Base-by-base conservation (phyloP, 1,140 invertebrate species). In the Cotesia chilonis region DNA sequence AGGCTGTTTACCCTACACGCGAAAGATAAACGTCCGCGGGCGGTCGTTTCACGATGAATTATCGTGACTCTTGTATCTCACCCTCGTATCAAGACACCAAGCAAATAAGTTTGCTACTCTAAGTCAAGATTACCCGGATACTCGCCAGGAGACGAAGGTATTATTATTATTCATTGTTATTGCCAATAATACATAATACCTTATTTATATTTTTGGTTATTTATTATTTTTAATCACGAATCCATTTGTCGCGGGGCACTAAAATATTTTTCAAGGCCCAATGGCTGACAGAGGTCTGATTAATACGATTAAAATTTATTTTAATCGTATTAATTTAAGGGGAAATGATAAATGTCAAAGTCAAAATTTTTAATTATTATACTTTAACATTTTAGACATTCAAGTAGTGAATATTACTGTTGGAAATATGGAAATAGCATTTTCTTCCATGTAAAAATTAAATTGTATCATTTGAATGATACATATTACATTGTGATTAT, bases 11-110 rank as follows among this genome's bases (percentile, higher is more conserved):
- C 72, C 70, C 66, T 74, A 74, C 71, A 71, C 73, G 65, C 68
- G 68, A 74, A 75, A 82, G 79, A 80, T 82, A 82, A 82, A 82
- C 77, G 81, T 82, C 79, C 76, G 71, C 79, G 78, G 81, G 78
- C 79, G 78, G 79, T 79, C 79, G 78, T 80, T 79, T 73, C 73
- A 72, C 71, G 74, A 82, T 79, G 79, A 82, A 75, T 80, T 82
- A 82, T 80, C 77, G 70, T 77, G 74, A 72, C 72, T 75, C 68
- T 72, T 76, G 73, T 79, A 81, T 79, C 78, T 77, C 74, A 74
- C 73, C 75, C 71, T 77, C 77, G 74, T 78, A 82, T 81, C 81
- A 79, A 80, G 78, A 80, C 81, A 79, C 78, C 79, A 76, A 69
- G 69, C 68, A 70, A 76, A 76, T 76, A 76, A 73, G 69, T 74